These are phyloP conservation scores for Pammene aurita DNA, from an alignment of 2,888 invertebrate genomes.

Conservation along the genomic window DNA sequence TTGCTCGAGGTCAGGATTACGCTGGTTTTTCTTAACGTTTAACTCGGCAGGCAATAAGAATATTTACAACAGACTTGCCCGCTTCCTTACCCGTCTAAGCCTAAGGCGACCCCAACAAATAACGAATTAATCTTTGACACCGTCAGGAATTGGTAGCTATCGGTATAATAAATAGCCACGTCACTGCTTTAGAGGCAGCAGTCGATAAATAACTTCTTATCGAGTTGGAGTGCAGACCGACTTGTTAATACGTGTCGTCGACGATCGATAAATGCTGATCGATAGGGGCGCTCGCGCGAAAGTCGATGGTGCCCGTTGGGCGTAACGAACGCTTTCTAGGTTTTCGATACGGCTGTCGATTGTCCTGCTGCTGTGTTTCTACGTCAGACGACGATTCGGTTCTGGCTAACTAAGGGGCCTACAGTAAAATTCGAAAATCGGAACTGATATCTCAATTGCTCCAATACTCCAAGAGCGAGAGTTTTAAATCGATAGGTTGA, in stretches of 20 bases:
- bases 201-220: constrained; percentile 62
- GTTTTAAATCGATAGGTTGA: too few relatives aligned
- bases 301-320: constrained; percentile 41
- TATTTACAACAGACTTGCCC: neutral
- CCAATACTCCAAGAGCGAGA: too few relatives aligned
- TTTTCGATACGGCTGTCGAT: constrained; percentile 39
- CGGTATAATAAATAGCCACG: constrained; percentile 48
- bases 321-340: constrained; percentile 43
- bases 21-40: neutral
- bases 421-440: too few relatives aligned
- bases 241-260: constrained; percentile 68
- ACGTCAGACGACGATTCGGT: too few relatives aligned
- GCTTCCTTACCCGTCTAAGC: constrained; percentile 6
- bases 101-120: constrained; percentile 36
- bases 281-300: constrained; percentile 52
- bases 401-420: too few relatives aligned
- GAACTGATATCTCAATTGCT: too few relatives aligned
- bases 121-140: constrained; percentile 43
- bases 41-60: neutral
- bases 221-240: constrained; percentile 55
- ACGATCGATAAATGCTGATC: constrained; percentile 60
- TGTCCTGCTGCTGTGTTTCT: constrained; percentile 34
- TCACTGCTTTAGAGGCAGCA: constrained; percentile 47
- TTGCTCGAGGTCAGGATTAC: too few relatives aligned
- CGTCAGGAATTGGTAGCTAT: constrained; percentile 43